phyloP scores from a whole-genome alignment of 2,888 invertebrate species.

The Heliconius erato region DNA sequence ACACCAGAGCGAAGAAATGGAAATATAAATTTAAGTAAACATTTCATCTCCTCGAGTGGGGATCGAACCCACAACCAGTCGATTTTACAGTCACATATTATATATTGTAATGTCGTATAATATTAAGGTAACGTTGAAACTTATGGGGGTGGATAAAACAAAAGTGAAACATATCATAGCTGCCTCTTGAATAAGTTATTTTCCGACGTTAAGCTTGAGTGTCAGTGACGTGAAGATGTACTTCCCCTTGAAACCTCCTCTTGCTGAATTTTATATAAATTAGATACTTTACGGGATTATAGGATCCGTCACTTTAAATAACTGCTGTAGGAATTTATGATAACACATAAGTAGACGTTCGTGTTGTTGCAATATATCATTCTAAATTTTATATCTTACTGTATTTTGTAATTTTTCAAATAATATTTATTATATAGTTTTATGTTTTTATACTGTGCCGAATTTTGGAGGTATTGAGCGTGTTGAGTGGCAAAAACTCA shows the following conservation, averaged over 20 bases:
- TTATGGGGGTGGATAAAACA: conserved; percentile 1
- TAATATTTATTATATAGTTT: not conserved
- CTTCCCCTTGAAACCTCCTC: conserved; percentile 18
- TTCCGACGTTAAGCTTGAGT: conserved; percentile 33
- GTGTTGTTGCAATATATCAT: not conserved
- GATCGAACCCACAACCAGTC: too few species aligned
- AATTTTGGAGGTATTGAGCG: too few species aligned
- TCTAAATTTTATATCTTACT: not conserved
- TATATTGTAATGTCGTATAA: not conserved
- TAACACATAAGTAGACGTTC: not conserved
- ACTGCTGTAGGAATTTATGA: conserved; percentile 12
- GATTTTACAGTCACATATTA: too few species aligned
- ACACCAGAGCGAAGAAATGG: too few species aligned
- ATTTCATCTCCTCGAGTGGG: too few species aligned
- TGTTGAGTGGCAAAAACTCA: too few species aligned
- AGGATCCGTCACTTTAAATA: conserved; percentile 19
- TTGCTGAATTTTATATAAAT: conserved; percentile 31
- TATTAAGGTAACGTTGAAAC: not conserved
- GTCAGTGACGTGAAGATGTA: conserved; percentile 23
- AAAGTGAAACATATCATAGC: conserved; percentile 23
- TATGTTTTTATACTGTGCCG: too few species aligned
- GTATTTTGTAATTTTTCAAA: not conserved
- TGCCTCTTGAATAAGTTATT: conserved; percentile 35
- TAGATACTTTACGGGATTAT: conserved; percentile 32
- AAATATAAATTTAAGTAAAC: too few species aligned